Conservation (phyloP, 2,888 invertebrate genomes). For the Agrenia bidenticulata region DNA sequence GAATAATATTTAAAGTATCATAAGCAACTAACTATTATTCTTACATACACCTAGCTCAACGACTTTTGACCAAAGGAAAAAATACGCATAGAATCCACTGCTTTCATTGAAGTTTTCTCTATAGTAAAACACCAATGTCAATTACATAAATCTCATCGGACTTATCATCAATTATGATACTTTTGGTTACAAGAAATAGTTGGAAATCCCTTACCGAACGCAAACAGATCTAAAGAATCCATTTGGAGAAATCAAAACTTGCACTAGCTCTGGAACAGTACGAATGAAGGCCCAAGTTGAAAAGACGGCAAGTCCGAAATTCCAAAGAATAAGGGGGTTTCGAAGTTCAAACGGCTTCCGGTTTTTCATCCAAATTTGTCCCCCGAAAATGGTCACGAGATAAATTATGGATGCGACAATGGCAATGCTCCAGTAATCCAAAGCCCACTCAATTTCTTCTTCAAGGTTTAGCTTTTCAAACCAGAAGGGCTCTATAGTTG, state of each 20-base stretch:
- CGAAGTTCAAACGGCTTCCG: conserved; percentile 86
- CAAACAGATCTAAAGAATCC: conserved; percentile 33
- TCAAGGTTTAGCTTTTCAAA: conserved; percentile 28
- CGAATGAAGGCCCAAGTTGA: conserved; percentile 25
- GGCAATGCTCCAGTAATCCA: conserved; percentile 28
- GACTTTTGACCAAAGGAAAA: conserved; percentile 93
- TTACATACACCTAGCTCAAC: conserved; percentile 75
- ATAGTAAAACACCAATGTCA: conserved; percentile 3
- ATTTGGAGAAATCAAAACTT: conserved; percentile 17
- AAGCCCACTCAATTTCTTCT: conserved; percentile 24
- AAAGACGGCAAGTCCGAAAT: conserved; percentile 74
- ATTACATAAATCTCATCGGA: not conserved
- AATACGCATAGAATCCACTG: conserved; percentile 65
- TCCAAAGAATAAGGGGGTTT: conserved; percentile 86
- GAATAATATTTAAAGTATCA: not conserved
- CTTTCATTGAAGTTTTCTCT: conserved; percentile 34
- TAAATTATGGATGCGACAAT: conserved; percentile 61
- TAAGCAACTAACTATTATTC: not conserved
- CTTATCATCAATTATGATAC: not conserved
- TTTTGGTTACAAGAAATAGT: not conserved
- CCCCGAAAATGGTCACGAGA: conserved; percentile 89
- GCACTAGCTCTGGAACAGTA: conserved; percentile 29
- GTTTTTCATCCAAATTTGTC: conserved; percentile 88
- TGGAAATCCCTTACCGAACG: conserved; percentile 19
- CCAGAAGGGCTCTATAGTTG: conserved; percentile 28